Evolutionary conservation across 2,113 vertebrate genomes (phyloP), one percentile per base, ranked within the genome.

Genomic region (Anoura caudifer): DNA sequence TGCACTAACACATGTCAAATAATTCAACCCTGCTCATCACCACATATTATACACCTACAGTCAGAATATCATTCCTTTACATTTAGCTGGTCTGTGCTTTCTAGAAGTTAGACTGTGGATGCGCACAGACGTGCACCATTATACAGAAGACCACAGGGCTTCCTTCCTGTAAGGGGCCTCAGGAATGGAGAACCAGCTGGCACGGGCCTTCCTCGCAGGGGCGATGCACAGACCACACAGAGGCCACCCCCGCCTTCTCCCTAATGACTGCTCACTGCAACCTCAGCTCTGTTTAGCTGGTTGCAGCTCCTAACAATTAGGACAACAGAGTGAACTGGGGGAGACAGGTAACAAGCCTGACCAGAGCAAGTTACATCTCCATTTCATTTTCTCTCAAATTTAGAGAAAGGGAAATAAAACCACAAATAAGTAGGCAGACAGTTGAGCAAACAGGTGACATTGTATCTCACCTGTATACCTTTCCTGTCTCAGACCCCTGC

Each of bases 161-260:
- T 13, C 12, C 54, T 14, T 4, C 52, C 17, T 3, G 1, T 11
- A 7, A 9, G 20, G 36, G 17, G 28, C 3, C 69, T 13, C 0
- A 2, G 33, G 43, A 16, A 45, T 36, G 24, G 59, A 43, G 15
- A 20, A n/a, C n/a, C 65, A 19, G 1, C 0, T 0, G 14, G n/a
- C 61, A 13, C 2, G 2, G 1, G 22, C 4, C 10, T 61, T 24
- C 4, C 43, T 9, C 15, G 5, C 0, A 22, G 43, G 50, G 26
- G 3, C 47, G 3, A 36, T 0, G 2, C 5, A 26, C 4, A 1
- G 73, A 24, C 50, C 6, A 19, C 12, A 2, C 36, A 3, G 12
- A 33, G 10, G 7, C 33, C 5, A 15, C 52, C 77, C 17, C 7
- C 12, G 7, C 67, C 67, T 38, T 38, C 7, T 19, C 16, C 70